Evolutionary conservation across 2,113 vertebrate genomes (phyloP).

Genomic region (Amblyornis subalaris): DNA sequence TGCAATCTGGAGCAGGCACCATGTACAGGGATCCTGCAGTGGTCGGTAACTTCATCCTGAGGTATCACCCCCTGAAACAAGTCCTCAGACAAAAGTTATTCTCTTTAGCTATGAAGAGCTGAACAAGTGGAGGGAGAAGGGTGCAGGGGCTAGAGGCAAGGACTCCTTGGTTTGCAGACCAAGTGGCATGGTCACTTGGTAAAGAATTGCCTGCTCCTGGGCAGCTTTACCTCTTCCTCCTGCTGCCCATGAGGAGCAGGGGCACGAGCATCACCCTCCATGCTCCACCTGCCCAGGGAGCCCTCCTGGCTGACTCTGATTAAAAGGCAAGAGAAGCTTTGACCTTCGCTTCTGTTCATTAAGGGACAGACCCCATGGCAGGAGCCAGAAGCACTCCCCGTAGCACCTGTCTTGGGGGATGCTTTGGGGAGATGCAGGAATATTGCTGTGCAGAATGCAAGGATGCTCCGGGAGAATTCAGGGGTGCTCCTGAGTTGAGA

Average conservation of each 20-base stretch:
- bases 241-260: not conserved
- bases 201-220: not conserved
- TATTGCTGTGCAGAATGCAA: not conserved
- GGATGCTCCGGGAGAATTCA: not conserved
- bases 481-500: not conserved
- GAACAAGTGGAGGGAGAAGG: not conserved
- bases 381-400: not conserved
- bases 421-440: not conserved
- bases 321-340: not conserved
- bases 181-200: not conserved
- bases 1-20: fast-evolving
- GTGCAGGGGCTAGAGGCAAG: not conserved
- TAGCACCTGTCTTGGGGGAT: not conserved
- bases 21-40: fast-evolving
- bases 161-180: not conserved
- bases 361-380: not conserved
- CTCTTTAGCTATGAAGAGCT: not conserved
- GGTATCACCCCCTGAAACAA: not conserved
- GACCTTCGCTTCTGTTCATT: not conserved
- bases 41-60: not conserved
- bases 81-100: not conserved
- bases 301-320: not conserved
- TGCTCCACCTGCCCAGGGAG: fast-evolving
- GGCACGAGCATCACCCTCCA: not conserved
- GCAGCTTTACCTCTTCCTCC: not conserved